A percentile compares a stretch with the other conserved stretches of the same genome.
These are phyloP conservation scores for Characodon lateralis DNA, from an alignment of 2,797 vertebrate species.

Conservation along the genomic window DNA sequence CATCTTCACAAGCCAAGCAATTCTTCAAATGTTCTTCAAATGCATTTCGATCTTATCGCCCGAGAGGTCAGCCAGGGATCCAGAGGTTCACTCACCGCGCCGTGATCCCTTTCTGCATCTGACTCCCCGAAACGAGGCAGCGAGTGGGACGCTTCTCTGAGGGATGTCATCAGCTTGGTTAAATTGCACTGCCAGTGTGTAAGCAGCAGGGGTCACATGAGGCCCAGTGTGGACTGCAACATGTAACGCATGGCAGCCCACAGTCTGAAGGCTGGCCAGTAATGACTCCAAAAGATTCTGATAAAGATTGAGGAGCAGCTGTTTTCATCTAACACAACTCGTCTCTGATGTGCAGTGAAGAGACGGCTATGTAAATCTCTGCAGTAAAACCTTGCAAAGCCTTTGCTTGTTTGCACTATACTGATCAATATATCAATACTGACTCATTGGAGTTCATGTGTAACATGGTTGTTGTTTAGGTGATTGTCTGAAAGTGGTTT, in stretches of 20 bases:
- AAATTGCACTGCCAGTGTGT: conserved; percentile 82
- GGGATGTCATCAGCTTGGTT: conserved; percentile 80
- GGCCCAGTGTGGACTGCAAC: conserved; percentile 76
- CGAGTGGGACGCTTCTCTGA: conserved; percentile 52
- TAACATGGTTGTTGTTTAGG: conserved; percentile 42
- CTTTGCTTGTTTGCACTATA: conserved; percentile 41
- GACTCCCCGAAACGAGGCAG: conserved; percentile 51
- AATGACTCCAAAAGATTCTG: conserved; percentile 78
- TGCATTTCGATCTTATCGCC: conserved; percentile 66
- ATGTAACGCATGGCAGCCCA: conserved; percentile 78
- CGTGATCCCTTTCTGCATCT: background rate
- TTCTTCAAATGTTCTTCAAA: conserved; percentile 48
- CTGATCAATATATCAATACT: conserved; percentile 71
- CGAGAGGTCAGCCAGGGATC: conserved; percentile 64
- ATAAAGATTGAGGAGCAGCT: conserved; percentile 77
- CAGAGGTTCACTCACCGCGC: conserved; percentile 50
- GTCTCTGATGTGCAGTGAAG: conserved; percentile 24
- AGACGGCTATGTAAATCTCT: conserved; percentile 38
- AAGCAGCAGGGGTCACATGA: conserved; percentile 87
- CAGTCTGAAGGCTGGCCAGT: conserved; percentile 76
- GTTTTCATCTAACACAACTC: conserved; percentile 64
- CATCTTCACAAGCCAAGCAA: conserved; percentile 39
- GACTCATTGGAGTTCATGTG: conserved; percentile 55
- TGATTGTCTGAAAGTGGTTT: conserved; percentile 33
- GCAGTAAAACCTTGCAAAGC: conserved; percentile 47